phyloP scores from a whole-genome alignment of 1,140 invertebrate species.

The Anastatus disparis region DNA sequence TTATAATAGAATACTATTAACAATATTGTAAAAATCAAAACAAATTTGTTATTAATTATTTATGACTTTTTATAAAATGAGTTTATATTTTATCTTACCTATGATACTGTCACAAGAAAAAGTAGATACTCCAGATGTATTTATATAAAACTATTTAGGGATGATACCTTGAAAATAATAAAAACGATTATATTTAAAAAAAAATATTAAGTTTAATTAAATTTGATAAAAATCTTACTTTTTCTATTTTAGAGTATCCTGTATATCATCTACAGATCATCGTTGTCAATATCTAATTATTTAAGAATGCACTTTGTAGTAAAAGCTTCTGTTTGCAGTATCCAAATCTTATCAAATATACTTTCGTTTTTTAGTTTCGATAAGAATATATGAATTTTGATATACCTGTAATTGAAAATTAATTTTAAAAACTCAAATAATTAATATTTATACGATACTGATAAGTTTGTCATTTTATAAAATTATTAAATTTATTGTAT shows the following conservation, averaged over 20 bases:
- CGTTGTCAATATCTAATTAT: not conserved
- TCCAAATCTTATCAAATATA: conserved; percentile 1
- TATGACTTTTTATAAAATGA: no score
- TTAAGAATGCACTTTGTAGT: not conserved
- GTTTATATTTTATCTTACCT: not conserved
- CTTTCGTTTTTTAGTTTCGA: not conserved
- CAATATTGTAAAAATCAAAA: no score
- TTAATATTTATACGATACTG: no score
- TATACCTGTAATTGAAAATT: not conserved
- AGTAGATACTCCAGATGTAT: not conserved
- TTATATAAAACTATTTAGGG: not conserved
- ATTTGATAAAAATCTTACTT: conserved; percentile 4
- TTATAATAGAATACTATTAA: no score
- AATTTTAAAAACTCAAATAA: no score
- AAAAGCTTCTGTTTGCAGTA: no score
- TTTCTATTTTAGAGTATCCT: not conserved
- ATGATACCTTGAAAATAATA: no score
- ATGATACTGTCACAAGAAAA: not conserved
- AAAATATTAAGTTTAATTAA: no score
- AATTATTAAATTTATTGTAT: no score
- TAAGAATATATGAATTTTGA: conserved; percentile 9
- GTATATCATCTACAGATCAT: not conserved
- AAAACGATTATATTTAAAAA: no score
- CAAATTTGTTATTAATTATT: no score
- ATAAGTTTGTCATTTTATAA: no score